Evolutionary conservation across 2,797 vertebrate genomes (phyloP), one percentile per base, ranked within the genome.

Genomic region (Threskiornis aethiopicus): DNA sequence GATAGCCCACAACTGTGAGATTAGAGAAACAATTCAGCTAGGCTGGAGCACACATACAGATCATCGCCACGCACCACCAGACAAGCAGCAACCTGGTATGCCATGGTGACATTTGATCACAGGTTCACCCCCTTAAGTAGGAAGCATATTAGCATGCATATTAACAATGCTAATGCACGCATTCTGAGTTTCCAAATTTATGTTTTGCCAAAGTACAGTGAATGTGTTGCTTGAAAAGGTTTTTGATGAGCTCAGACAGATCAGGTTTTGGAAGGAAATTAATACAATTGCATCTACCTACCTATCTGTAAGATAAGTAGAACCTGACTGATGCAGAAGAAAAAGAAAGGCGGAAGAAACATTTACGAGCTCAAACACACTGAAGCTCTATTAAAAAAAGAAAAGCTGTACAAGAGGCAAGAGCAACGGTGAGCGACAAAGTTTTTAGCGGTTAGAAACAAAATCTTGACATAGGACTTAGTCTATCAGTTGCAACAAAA

Each of bases 51-150:
- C 9, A 21, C 6, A 0, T 10, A 31, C 25, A 77, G 49, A 25
- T 35, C 39, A 37, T 2, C 3, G 8, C 19, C 22, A 73, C 1
- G 11, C 3, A 1, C 21, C 33, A 47, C 47, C 1, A n/a, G 17
- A 49, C 31, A 66, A 52, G 31, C 31, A 73, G 47, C 42, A 70
- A 47, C 28, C 16, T 33, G 17, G 16, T 26, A 54, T 11, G 28
- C 28, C 16, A 35, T 0, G 3, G 21, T 24, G 13, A 55, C 37
- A 16, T 26, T 24, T 35, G 9, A 65, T 42, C 35, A 69, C 37
- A 39, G 17, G 5, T 72, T 89, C 33, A 41, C 4, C 6, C 21
- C 13, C 19, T 16, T 4, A 33, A 4, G 6, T 35, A 69, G 7
- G 10, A 85, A 66, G 33, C 7, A 24, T 17, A 58, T 69, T 49